Conservation (phyloP, 2,888 invertebrate genomes). For the Tinea pellionella region DNA sequence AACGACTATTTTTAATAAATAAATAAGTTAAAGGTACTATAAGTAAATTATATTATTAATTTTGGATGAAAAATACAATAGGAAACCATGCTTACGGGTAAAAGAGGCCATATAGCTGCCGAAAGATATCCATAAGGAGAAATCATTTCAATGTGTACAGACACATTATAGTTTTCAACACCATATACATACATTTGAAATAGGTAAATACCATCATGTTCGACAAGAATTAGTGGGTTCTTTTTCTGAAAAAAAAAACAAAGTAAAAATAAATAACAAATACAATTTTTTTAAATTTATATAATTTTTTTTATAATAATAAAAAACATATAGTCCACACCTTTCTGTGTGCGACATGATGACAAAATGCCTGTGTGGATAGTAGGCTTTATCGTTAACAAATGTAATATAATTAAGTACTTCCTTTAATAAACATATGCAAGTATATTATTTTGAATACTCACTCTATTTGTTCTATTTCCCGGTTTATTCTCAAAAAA, state of each 20-base stretch:
- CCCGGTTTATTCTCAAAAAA: conserved; percentile 22
- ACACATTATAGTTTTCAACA: conserved; percentile 62
- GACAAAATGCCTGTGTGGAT: too few relatives aligned
- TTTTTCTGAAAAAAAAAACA: conserved; percentile 33
- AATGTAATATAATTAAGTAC: too few relatives aligned
- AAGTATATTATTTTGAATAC: too few relatives aligned
- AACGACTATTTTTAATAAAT: conserved; percentile 6
- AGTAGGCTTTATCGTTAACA: too few relatives aligned
- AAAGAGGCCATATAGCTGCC: conserved; percentile 88
- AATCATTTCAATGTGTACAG: conserved; percentile 78
- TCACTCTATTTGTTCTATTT: background rate
- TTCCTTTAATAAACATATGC: too few relatives aligned
- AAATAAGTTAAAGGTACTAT: too few relatives aligned
- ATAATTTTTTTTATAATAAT: too few relatives aligned
- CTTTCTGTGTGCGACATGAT: too few relatives aligned
- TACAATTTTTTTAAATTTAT: background rate
- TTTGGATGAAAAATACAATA: too few relatives aligned
- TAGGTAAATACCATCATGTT: conserved; percentile 79
- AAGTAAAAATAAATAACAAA: background rate
- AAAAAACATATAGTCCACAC: too few relatives aligned
- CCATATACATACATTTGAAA: conserved; percentile 41
- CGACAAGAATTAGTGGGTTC: conserved; percentile 68
- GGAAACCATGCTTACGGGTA: conserved; percentile 71
- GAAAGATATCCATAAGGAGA: conserved; percentile 86
- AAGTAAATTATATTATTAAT: too few relatives aligned